These are phyloP conservation scores for Calidris pugnax DNA, from an alignment of 2,113 vertebrate genomes.

Conservation along the genomic window DNA sequence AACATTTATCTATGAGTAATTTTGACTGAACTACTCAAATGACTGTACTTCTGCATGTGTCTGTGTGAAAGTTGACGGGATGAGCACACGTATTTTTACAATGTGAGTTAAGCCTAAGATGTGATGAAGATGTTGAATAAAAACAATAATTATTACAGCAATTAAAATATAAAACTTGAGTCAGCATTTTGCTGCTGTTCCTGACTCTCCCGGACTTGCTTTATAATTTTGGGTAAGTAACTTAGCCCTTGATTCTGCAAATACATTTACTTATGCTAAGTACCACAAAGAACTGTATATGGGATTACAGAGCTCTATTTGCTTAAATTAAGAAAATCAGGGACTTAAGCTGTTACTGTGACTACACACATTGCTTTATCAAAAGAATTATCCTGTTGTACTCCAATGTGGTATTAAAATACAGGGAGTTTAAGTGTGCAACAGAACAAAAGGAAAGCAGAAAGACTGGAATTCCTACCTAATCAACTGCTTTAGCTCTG, in stretches of 20 bases:
- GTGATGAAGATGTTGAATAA: slow-evolving; percentile 5
- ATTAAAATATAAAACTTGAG: slow-evolving; percentile 16
- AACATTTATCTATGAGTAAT: neutral
- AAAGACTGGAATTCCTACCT: neutral
- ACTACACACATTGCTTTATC: neutral
- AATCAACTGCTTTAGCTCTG: neutral
- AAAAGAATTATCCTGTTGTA: neutral
- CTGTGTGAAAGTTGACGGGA: neutral
- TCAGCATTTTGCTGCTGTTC: slow-evolving; percentile 26
- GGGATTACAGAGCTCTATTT: neutral
- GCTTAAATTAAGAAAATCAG: neutral
- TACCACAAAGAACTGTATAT: neutral
- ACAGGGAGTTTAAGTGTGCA: accelerated
- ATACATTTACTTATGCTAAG: neutral
- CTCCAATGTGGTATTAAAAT: accelerated
- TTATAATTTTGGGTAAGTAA: neutral
- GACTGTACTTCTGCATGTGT: neutral
- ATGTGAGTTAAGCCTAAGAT: neutral
- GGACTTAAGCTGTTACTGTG: neutral
- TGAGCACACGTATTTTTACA: neutral
- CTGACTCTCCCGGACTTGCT: neutral
- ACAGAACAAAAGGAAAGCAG: neutral
- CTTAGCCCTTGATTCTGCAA: neutral
- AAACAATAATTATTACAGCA: slow-evolving; percentile 11
- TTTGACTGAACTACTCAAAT: neutral